Evolutionary conservation across 2,888 invertebrate species (phyloP).

Genomic region (Sesia apiformis): DNA sequence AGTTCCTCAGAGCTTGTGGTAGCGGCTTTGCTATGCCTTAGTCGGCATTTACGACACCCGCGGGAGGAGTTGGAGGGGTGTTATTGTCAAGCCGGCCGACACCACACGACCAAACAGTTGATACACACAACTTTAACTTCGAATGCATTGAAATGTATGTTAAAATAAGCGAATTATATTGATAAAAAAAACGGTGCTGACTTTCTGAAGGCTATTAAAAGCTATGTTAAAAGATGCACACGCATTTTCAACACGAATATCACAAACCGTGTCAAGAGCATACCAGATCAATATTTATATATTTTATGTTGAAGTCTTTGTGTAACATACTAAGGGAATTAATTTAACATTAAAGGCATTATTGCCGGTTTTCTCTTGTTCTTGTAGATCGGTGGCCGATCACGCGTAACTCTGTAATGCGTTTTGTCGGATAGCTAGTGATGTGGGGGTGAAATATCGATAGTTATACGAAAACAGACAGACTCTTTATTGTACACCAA

Average conservation of each 20-base stretch:
- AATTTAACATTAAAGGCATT: conserved; percentile 6
- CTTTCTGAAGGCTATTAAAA: not conserved
- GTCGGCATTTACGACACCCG: too few species aligned
- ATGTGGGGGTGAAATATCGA: not conserved
- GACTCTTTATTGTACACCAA: too few species aligned
- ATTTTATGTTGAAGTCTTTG: conserved; percentile 9
- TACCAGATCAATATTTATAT: conserved; percentile 3
- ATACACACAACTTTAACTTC: too few species aligned
- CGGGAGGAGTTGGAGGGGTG: too few species aligned
- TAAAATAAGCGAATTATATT: not conserved
- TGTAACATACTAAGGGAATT: conserved; percentile 7
- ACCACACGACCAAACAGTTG: too few species aligned
- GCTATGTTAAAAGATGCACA: not conserved
- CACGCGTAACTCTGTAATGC: conserved; percentile 4
- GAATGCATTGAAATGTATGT: not conserved
- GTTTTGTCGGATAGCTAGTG: not conserved
- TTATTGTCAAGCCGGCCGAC: too few species aligned
- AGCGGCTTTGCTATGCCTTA: too few species aligned
- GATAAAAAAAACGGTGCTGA: not conserved
- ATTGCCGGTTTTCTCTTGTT: conserved; percentile 7
- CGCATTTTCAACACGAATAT: conserved; percentile 2
- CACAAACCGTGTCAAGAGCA: conserved; percentile 9
- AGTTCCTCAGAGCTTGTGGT: too few species aligned
- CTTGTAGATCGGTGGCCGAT: conserved; percentile 5
- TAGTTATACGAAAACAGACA: too few species aligned